Evolutionary conservation across 2,113 vertebrate species (phyloP).

Genomic region (Catharus bicknelli): DNA sequence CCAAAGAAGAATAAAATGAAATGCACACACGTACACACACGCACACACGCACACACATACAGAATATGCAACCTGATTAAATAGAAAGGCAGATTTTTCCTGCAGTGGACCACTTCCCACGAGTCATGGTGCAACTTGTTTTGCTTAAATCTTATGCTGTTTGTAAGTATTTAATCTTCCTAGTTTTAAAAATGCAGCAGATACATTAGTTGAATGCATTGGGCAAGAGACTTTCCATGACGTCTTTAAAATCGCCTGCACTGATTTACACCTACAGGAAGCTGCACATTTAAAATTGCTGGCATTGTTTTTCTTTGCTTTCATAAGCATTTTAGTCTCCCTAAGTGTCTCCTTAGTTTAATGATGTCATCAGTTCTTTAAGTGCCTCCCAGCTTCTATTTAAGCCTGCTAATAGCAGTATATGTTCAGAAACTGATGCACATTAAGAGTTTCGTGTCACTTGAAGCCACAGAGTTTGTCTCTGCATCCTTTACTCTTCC

Average conservation of each 20-base stretch:
- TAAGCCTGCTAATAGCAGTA: neutral
- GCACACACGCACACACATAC: neutral
- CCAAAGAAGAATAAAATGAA: neutral
- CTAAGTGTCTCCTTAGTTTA: neutral
- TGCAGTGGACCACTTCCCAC: neutral
- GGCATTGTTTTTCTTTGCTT: constrained; percentile 7
- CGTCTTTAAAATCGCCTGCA: neutral
- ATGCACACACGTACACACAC: neutral
- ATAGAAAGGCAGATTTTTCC: neutral
- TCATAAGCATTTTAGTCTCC: neutral
- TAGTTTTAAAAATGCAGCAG: neutral
- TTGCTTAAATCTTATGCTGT: neutral
- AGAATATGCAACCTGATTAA: neutral
- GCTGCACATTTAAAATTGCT: neutral
- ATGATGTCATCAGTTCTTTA: neutral
- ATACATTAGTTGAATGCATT: neutral
- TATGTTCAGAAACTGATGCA: neutral
- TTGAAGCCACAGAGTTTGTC: neutral
- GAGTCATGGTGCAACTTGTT: neutral
- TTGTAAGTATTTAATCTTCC: neutral
- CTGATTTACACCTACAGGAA: constrained; percentile 38
- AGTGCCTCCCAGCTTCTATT: neutral
- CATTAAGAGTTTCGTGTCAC: neutral
- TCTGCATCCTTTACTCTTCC: neutral
- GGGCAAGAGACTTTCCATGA: neutral